These are phyloP conservation scores for Leptonema lineaticorne DNA, from an alignment of 1,140 invertebrate genomes.

Conservation along the genomic window DNA sequence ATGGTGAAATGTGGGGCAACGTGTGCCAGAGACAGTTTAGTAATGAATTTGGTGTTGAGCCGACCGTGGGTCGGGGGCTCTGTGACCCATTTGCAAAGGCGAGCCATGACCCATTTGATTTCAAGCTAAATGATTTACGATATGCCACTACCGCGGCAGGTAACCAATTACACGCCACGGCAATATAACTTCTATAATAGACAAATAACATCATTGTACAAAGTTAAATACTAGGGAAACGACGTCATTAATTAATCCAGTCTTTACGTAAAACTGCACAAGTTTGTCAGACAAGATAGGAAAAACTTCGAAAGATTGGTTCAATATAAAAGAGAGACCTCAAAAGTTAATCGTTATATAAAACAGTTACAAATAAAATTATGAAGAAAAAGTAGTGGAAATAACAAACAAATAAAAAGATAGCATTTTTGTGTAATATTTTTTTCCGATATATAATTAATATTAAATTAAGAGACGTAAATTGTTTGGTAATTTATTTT, in stretches of 20 bases:
- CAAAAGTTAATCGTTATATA: too few species aligned
- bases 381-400: too few species aligned
- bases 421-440: too few species aligned
- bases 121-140: conserved; percentile 19
- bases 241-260: too few species aligned
- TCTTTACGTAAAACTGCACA: too few species aligned
- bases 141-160: background rate
- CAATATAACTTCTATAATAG: background rate
- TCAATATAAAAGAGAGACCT: conserved; percentile 8
- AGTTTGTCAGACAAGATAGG: too few species aligned
- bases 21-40: conserved; percentile 15
- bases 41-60: conserved; percentile 16
- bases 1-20: conserved; percentile 3
- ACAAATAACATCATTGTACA: background rate
- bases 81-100: conserved; percentile 6
- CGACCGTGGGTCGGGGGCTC: background rate
- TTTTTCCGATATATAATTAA: too few species aligned
- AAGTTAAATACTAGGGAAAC: background rate
- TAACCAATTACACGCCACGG: background rate
- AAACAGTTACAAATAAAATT: too few species aligned
- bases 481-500: too few species aligned
- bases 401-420: too few species aligned
- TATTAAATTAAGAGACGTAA: too few species aligned
- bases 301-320: background rate
- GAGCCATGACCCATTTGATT: conserved; percentile 21